Conservation (phyloP, 1,140 invertebrate genomes). For the Brachionus asplanchnoidis region DNA sequence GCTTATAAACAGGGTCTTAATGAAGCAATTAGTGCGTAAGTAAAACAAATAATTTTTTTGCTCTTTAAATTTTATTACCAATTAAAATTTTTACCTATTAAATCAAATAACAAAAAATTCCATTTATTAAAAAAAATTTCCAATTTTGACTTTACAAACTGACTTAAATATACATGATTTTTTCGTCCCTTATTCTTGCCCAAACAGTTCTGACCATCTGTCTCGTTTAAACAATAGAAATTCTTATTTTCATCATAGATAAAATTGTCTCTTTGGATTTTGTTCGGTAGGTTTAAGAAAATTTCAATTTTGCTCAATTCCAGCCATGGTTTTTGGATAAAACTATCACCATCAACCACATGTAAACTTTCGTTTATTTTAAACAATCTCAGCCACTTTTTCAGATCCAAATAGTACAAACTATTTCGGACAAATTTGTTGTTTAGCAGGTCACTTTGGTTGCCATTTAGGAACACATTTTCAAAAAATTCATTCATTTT, state of each 20-base stretch:
- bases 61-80: slow-evolving; percentile 31
- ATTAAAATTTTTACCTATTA: slow-evolving; percentile 23
- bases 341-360: slow-evolving; percentile 16
- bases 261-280: neutral
- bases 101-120: slow-evolving; percentile 29
- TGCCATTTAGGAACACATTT: neutral
- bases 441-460: neutral
- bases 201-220: neutral
- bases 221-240: slow-evolving; percentile 29
- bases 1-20: slow-evolving; percentile 17
- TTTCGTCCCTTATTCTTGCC: slow-evolving; percentile 35
- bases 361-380: neutral
- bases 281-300: neutral
- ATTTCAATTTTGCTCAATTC: slow-evolving; percentile 17
- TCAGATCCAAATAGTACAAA: slow-evolving; percentile 15
- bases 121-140: neutral
- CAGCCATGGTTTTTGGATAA: slow-evolving; percentile 25
- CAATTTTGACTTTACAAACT: slow-evolving; percentile 6
- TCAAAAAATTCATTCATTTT: neutral
- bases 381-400: slow-evolving; percentile 19
- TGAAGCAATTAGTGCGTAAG: slow-evolving; percentile 25
- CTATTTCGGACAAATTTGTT: slow-evolving; percentile 30
- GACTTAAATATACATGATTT: slow-evolving; percentile 23
- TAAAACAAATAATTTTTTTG: neutral
- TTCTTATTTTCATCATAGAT: neutral